phyloP scores from a whole-genome alignment of 2,113 vertebrate species.

The Amphiprion ocellaris region DNA sequence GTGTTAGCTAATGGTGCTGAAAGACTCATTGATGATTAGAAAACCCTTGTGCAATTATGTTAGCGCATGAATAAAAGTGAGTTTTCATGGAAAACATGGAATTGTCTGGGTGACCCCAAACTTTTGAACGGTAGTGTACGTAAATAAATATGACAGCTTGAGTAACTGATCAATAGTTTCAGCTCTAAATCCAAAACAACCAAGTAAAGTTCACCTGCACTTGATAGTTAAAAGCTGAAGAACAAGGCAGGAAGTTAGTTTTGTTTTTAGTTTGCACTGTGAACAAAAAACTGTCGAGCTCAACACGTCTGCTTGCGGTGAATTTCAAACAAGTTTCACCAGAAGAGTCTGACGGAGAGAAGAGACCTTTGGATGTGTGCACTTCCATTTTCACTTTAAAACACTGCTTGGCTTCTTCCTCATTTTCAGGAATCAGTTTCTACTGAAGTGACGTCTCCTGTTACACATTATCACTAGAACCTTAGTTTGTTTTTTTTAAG shows the following conservation, averaged over 20 bases:
- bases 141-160: no score
- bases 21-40: no score
- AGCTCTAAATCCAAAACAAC: background rate
- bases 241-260: background rate
- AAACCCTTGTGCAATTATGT: no score
- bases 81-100: no score
- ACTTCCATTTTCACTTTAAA: background rate
- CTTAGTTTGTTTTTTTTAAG: background rate
- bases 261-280: conserved; percentile 7
- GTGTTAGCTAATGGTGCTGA: no score
- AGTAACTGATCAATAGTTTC: background rate
- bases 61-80: no score
- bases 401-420: background rate
- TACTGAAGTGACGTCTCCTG: background rate
- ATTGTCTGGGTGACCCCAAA: no score
- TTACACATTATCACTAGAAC: background rate
- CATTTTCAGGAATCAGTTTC: background rate
- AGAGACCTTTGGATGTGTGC: background rate
- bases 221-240: background rate
- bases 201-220: background rate
- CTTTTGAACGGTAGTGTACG: no score
- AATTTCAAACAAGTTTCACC: background rate
- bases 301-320: background rate
- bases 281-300: background rate
- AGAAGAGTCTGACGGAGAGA: background rate